A percentile compares a stretch with the other conserved stretches of the same genome.
phyloP scores from a whole-genome alignment of 2,888 invertebrate species.

The Entomobrya multifasciata region DNA sequence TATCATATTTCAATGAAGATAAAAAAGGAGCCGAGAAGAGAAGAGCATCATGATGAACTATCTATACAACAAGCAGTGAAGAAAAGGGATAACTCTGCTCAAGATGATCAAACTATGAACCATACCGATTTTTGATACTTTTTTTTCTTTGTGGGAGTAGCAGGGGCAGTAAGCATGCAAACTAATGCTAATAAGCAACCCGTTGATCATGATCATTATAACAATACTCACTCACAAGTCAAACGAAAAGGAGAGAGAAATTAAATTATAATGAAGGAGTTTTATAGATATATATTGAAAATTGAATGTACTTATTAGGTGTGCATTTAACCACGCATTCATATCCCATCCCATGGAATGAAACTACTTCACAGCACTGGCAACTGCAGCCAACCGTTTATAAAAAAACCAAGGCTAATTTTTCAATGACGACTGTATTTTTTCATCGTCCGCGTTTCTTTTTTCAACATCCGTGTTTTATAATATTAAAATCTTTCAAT shows the following conservation, averaged over 20 bases:
- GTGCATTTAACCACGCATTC: slow-evolving; percentile 18
- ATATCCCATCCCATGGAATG: too few relatives aligned
- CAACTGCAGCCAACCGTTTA: background rate
- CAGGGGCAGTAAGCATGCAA: background rate
- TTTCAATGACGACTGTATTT: slow-evolving; percentile 39
- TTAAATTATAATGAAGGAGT: background rate
- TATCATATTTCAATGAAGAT: slow-evolving; percentile 64
- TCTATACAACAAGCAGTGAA: background rate
- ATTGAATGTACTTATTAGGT: too few relatives aligned
- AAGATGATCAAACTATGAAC: slow-evolving; percentile 14
- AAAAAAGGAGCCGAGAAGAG: slow-evolving; percentile 45
- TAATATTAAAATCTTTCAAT: background rate
- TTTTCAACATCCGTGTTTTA: slow-evolving; percentile 4
- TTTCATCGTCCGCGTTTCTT: background rate
- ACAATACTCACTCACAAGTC: background rate
- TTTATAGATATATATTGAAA: too few relatives aligned
- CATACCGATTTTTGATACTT: slow-evolving; percentile 31
- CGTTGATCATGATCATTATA: background rate
- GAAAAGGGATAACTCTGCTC: background rate
- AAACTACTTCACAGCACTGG: background rate
- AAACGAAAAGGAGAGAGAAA: background rate
- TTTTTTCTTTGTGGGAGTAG: slow-evolving; percentile 32
- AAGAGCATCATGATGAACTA: too few relatives aligned
- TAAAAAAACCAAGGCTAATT: slow-evolving; percentile 32
- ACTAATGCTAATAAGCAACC: background rate